A percentile compares a stretch with the other conserved stretches of the same genome.
Evolutionary conservation across 2,797 vertebrate genomes (phyloP).

Genomic region (Ibycter americanus): DNA sequence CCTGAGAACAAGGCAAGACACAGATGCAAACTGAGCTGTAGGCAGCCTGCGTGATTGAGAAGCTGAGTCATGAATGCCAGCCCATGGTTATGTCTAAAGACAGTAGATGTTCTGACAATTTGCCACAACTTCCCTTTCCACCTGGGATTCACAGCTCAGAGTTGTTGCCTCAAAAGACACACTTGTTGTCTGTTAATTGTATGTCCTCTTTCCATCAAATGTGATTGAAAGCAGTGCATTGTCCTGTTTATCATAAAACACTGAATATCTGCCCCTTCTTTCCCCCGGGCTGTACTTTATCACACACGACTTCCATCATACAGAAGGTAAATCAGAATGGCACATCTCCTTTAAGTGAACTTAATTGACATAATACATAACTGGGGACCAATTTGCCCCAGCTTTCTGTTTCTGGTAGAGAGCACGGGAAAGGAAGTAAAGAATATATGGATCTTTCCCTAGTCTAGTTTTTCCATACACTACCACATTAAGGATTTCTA

Average conservation of each 20-base stretch:
- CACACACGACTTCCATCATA: rapidly evolving
- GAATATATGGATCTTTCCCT: neutral
- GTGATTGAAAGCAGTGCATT: neutral
- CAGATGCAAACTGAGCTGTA: rapidly evolving
- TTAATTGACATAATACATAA: neutral
- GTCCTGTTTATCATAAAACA: neutral
- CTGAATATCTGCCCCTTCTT: neutral
- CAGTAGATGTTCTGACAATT: neutral
- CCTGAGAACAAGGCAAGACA: neutral
- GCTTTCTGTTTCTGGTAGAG: neutral
- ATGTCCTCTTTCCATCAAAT: neutral
- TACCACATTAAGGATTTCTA: neutral
- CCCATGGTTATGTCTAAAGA: neutral
- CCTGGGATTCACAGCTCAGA: neutral
- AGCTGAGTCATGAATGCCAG: rapidly evolving
- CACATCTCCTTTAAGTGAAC: neutral
- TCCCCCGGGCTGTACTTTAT: neutral
- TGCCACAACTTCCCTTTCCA: neutral
- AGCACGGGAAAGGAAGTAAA: neutral
- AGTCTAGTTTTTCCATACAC: neutral
- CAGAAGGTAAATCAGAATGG: neutral
- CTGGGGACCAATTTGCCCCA: neutral
- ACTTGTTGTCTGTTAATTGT: neutral
- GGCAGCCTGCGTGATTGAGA: neutral
- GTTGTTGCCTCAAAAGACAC: neutral